Evolutionary conservation across 1,140 invertebrate genomes (phyloP), one percentile per base, ranked within the genome.

Genomic region (Drosophila lini): DNA sequence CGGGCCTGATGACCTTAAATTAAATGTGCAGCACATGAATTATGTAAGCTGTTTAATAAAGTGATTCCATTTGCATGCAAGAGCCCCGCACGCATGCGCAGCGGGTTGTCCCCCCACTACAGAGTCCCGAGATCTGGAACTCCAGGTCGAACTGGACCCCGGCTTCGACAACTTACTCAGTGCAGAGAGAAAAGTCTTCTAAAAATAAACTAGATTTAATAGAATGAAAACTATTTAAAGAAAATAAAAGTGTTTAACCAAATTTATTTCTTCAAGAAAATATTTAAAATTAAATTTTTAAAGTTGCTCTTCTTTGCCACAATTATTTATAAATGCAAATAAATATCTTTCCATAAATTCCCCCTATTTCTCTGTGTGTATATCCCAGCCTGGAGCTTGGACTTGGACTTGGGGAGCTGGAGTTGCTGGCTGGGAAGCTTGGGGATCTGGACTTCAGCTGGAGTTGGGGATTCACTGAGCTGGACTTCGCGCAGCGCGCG

Each of bases 1-100:
- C 28, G 68, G 61, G 80, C 78, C 78, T 84, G 88, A 84, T 91
- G 89, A 91, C 89, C 83, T 84, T 91, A 91, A 84, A 91, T 91
- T 91, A 91, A 91, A 91, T 91, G 88, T 81, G 78, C 80, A 91
- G 81, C 81, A 80, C 89, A 91, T 91, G 88, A 91, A 91, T 91
- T 91, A 91, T 91, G 88, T 91, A 91, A 91, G 89, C 88, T 88
- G 90, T 91, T 86, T 91, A 91, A 91, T 91, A 91, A 91, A 91
- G 89, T 91, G 83, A 91, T 91, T 91, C 83, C 88, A 91, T 91
- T 91, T 91, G 88, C 83, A 91, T 91, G 84, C 84, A 89, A 89
- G 61, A 89, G 84, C 74, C 84, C 80, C 84, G 84, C 84, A 88
- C 84, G 84, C 84, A 88, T 89, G 80, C 84, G 74, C 84, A 88